Conservation (phyloP, 2,888 invertebrate species). For the Augiades crinisus region DNA sequence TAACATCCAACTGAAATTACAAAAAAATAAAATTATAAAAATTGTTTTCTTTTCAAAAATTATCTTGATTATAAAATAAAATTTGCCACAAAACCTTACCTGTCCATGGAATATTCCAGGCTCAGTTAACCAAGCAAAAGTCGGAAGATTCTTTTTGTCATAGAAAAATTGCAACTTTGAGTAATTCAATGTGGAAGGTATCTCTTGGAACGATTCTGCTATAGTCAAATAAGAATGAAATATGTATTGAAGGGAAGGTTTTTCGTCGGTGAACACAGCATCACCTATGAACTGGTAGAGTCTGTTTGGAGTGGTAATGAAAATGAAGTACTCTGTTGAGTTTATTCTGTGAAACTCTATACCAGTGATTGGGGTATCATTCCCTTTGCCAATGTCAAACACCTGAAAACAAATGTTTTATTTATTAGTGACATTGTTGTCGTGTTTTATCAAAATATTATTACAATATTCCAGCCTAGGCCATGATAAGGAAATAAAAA, state of each 20-base stretch:
- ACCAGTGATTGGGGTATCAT: constrained; percentile 91
- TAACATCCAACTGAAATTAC: constrained; percentile 70
- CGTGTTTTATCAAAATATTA: no score
- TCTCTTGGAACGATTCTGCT: constrained; percentile 87
- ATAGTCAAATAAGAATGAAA: constrained; percentile 89
- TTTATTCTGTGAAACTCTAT: constrained; percentile 90
- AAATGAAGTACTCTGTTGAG: constrained; percentile 88
- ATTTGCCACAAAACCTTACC: constrained; percentile 81
- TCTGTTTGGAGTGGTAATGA: constrained; percentile 91
- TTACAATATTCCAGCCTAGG: no score
- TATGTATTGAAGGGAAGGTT: constrained; percentile 89
- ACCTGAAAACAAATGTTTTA: constrained; percentile 84
- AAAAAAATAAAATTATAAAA: constrained; percentile 1
- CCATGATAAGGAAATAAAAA: no score
- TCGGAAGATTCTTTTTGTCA: constrained; percentile 84
- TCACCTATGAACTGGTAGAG: constrained; percentile 94
- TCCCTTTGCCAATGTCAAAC: constrained; percentile 92
- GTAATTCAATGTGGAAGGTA: constrained; percentile 86
- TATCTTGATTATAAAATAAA: no score
- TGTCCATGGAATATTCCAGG: constrained; percentile 90
- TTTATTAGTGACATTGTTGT: no score
- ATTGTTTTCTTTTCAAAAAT: no score
- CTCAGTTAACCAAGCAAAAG: constrained; percentile 94
- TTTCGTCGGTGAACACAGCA: constrained; percentile 86
- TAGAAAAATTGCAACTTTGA: constrained; percentile 91